Evolutionary conservation across 2,888 invertebrate genomes (phyloP).

Genomic region (Stenurella melanura): DNA sequence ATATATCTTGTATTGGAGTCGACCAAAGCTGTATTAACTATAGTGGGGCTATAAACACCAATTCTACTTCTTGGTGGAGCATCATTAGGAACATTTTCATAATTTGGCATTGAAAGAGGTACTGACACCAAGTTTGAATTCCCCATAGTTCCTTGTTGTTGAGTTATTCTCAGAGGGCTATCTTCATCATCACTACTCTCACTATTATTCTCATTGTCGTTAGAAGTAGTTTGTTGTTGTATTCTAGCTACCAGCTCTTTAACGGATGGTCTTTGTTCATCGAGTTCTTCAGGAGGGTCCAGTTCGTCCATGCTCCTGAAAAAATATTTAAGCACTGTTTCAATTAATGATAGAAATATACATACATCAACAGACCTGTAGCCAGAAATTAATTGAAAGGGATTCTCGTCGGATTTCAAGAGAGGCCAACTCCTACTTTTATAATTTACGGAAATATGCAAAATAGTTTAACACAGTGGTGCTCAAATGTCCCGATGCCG

Average conservation of each 20-base stretch:
- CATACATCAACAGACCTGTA: too few species aligned
- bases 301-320: constrained; percentile 72
- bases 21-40: constrained; percentile 63
- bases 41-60: constrained; percentile 75
- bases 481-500: too few species aligned
- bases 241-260: constrained; percentile 80
- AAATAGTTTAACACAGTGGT: too few species aligned
- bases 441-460: too few species aligned
- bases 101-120: constrained; percentile 72
- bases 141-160: constrained; percentile 76
- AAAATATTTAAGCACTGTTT: background rate
- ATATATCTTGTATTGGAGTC: constrained; percentile 66
- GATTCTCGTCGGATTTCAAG: too few species aligned
- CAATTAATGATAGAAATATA: background rate
- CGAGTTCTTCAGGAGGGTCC: constrained; percentile 68
- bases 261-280: constrained; percentile 75
- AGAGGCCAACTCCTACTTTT: too few species aligned
- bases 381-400: too few species aligned
- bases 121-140: constrained; percentile 73
- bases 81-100: constrained; percentile 74
- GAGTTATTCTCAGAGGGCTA: constrained; percentile 65
- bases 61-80: constrained; percentile 71
- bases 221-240: constrained; percentile 72
- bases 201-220: constrained; percentile 67
- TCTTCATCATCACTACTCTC: constrained; percentile 72